Base-by-base conservation (phyloP, 2,888 invertebrate genomes). In the Hypomecis punctinalis region DNA sequence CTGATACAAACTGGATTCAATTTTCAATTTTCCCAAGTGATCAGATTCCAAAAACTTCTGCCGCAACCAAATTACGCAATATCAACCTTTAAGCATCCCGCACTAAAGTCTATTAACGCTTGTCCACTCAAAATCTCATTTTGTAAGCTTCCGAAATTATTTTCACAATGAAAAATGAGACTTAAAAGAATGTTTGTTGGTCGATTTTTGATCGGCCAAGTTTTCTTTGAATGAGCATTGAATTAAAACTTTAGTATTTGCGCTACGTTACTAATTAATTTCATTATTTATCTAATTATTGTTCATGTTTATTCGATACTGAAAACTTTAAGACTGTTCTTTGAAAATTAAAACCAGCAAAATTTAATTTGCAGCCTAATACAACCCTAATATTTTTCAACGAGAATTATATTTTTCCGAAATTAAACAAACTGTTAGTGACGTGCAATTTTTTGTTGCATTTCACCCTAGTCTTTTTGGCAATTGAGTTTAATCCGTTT, bases 241-340 rank as follows among this genome's bases (percentile, higher is more conserved):
- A 90, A 91, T 91, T 91, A 90, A 92, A 91, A 91, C 86, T 90
- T 89, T 84, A 82, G 86, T 90, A 90, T 89, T 90, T 89, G 85
- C 85, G 82, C 85, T 86, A 81, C 83, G 86, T 84, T 85, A 88
- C 87, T 90, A 91, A 91, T 91, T 91, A 89, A 88, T 88, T 91
- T 88, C 88, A 90, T 91, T 90, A 90, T 86, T 88, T 88, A 88
- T 85, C 81, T 83, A 79, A 89, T 86, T 90, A 83, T 84, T 85
- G 79, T 71, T 80, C 79, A 80, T 85, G 84, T 86, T 89, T 86
- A 87, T 88, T 89, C 81, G 83, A 88, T 86, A 84, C 77, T 79
- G 76, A 82, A 84, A 83, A 83, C 77, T 36, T 47, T 36, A 13
- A 1, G 73, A 74, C 72, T 79, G 75, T 76, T 74, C 75, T 76